Percentiles rank a stretch among this genome's conserved stretches.
Evolutionary conservation across 2,797 vertebrate species (phyloP).

Genomic region (Characodon lateralis): DNA sequence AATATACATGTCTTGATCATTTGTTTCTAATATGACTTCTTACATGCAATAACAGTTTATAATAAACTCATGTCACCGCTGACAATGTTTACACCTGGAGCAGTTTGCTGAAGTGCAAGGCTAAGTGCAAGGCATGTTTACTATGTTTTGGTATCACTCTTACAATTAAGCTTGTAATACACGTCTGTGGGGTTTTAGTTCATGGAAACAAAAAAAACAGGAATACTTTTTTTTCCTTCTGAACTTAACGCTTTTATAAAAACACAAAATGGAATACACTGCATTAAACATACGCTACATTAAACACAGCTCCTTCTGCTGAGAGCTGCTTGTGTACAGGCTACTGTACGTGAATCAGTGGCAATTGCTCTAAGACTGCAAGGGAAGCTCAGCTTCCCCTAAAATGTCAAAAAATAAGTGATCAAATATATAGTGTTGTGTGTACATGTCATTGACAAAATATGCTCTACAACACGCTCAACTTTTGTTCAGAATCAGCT

Average conservation of each 20-base stretch:
- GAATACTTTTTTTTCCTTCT: too few species aligned
- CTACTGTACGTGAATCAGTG: neutral
- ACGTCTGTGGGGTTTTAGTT: too few species aligned
- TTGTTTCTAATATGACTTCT: neutral
- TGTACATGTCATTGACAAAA: too few species aligned
- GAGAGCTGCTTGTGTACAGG: neutral
- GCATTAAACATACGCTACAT: too few species aligned
- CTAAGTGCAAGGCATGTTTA: neutral
- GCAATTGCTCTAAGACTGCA: too few species aligned
- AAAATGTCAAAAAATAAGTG: too few species aligned
- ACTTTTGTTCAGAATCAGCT: too few species aligned
- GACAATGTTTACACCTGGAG: neutral
- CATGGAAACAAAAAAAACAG: neutral
- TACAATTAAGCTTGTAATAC: neutral
- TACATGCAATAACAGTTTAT: neutral
- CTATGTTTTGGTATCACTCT: neutral
- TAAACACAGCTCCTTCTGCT: neutral
- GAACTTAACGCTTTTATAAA: too few species aligned
- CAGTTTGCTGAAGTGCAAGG: neutral
- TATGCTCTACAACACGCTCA: too few species aligned
- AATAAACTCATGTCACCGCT: neutral
- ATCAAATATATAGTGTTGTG: too few species aligned
- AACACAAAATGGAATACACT: neutral
- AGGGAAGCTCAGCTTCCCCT: too few species aligned
- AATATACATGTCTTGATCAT: neutral